Percentiles rank a stretch among this genome's conserved stretches.
Conservation (phyloP, 92 coral and sea anemone species). For the Porites divaricata region DNA sequence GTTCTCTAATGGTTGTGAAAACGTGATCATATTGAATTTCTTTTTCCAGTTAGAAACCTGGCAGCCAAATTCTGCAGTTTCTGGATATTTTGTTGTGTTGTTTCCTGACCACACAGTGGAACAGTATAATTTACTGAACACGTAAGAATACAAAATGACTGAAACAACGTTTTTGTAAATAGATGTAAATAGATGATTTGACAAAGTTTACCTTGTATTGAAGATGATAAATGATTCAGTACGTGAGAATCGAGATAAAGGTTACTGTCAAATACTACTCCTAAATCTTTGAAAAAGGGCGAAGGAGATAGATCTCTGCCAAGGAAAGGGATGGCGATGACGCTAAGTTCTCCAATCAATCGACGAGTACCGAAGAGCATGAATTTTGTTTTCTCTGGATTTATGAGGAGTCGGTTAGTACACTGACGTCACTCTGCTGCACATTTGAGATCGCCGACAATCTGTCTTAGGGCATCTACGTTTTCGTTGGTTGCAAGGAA, state of each 20-base stretch:
- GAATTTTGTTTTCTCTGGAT: too few relatives aligned
- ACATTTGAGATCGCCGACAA: background rate
- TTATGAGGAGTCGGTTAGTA: background rate
- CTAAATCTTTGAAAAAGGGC: background rate
- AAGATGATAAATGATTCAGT: background rate
- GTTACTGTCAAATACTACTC: background rate
- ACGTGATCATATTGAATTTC: background rate
- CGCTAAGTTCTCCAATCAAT: background rate
- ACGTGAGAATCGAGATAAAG: background rate
- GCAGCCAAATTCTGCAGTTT: background rate
- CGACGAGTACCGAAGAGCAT: background rate
- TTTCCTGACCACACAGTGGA: background rate
- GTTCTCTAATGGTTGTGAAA: background rate
- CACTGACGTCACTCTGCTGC: background rate
- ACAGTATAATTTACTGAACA: background rate
- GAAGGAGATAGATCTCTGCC: background rate
- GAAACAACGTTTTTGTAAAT: background rate
- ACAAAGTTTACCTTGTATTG: background rate
- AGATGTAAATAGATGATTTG: background rate
- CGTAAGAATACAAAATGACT: background rate
- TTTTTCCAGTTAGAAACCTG: background rate
- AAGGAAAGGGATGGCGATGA: background rate
- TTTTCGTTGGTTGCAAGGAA: constrained; percentile 1
- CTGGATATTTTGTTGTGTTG: background rate
- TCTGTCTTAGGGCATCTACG: background rate